Evolutionary conservation across 1,140 invertebrate species (phyloP), one percentile per base, ranked within the genome.

Genomic region (Drosophila triauraria): DNA sequence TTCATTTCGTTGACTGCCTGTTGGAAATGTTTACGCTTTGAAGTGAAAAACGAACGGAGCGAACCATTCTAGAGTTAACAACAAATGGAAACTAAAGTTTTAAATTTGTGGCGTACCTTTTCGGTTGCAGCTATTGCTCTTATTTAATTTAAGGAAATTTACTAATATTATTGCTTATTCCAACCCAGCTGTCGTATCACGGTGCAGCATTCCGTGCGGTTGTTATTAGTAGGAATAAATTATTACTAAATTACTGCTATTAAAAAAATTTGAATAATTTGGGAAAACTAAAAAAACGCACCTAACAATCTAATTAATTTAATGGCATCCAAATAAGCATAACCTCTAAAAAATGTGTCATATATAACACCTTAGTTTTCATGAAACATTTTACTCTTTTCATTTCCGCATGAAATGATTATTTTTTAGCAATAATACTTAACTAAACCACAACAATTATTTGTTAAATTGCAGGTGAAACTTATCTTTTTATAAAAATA

Each of bases 1-100:
- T 77, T 72, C 68, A 72, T 74, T 74, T 74, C 53, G 67, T 65
- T 75, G 81, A 86, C 35, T 91, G 84, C 25, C 54, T 80, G 46
- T 47, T 47, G 47, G 60, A 80, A 90, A 90, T 88, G 70, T 38
- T 46, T n/a, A 35, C 42, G 57, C 71, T 75, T 74, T 75, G 56
- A 75, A 75, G 57, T 75, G 25, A 15, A 20, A 43, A 61, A 46
- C 15, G 7, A 25, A 30, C 17, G 27, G 38, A 32, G 53, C n/a
- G 15, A 42, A 32, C 38, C 25, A 40, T 38, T 47, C 35, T 17
- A 64, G 32, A 54, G 51, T 40, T 38, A 46, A 20, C 12, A 40
- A 42, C 7, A 59, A 44, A 64, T 46, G 12, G 46, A 30, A 53
- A 44, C 4, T 54, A 8, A 35, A 47, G n/a, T 20, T 42, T 17